Percentiles rank a stretch among this genome's conserved stretches.
Conservation (phyloP, 1,140 invertebrate genomes). For the Vanessa tameamea region DNA sequence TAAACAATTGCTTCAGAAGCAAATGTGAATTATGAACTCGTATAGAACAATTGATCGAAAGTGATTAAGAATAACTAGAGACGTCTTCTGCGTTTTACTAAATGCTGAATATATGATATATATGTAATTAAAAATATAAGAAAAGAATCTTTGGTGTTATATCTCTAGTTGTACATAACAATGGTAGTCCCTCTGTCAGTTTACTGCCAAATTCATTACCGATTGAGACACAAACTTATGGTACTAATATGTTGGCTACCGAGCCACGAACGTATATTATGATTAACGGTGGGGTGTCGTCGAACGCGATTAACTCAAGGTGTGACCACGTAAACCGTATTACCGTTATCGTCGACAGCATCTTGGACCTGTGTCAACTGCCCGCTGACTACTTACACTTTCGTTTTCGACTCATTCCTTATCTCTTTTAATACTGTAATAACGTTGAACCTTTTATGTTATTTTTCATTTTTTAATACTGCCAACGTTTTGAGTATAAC, state of each 20-base stretch:
- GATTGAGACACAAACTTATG: conserved; percentile 18
- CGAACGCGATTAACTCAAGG: conserved; percentile 28
- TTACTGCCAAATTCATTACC: conserved; percentile 10
- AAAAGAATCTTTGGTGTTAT: not conserved
- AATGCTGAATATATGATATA: too few relatives aligned
- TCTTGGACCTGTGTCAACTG: conserved; percentile 73
- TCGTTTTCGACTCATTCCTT: conserved; percentile 3
- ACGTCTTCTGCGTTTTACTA: too few relatives aligned
- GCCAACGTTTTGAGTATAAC: not conserved
- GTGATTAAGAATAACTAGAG: too few relatives aligned
- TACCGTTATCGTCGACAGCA: conserved; percentile 73
- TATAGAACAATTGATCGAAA: too few relatives aligned
- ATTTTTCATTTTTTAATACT: not conserved
- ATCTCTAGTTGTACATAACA: not conserved
- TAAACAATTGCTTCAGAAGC: too few relatives aligned
- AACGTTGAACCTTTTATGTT: not conserved
- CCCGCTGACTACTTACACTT: conserved; percentile 37
- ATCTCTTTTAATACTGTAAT: not conserved
- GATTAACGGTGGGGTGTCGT: conserved; percentile 19
- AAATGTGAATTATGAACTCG: too few relatives aligned
- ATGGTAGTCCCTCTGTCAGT: not conserved
- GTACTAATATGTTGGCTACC: conserved; percentile 12
- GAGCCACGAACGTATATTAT: conserved; percentile 9
- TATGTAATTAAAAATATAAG: too few relatives aligned
- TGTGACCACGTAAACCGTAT: conserved; percentile 59